phyloP scores from a whole-genome alignment of 1,140 invertebrate species.

The Cyclargus thomasi region DNA sequence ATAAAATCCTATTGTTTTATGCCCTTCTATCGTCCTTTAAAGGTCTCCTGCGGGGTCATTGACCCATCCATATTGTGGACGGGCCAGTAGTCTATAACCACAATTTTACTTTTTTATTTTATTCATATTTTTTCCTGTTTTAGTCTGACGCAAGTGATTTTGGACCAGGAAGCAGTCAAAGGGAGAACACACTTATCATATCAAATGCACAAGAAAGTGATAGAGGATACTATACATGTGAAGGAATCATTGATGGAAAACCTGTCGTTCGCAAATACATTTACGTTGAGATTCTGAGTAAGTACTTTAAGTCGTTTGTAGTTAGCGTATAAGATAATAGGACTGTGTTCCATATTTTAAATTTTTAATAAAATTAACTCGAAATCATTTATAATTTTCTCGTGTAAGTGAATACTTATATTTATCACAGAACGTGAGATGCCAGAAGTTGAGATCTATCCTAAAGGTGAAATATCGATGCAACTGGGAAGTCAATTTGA shows the following conservation, averaged over 20 bases:
- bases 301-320: conserved; percentile 54
- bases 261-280: conserved; percentile 80
- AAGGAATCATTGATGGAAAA: conserved; percentile 76
- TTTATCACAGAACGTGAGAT: conserved; percentile 83
- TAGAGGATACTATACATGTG: conserved; percentile 87
- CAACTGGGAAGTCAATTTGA: conserved; percentile 80
- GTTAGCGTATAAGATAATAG: too few species aligned
- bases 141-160: conserved; percentile 47
- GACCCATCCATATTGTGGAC: too few species aligned
- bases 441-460: conserved; percentile 87
- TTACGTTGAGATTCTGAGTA: conserved; percentile 90
- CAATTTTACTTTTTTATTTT: too few species aligned
- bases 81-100: too few species aligned
- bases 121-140: too few species aligned
- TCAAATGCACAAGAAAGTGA: conserved; percentile 82
- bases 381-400: too few species aligned
- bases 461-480: conserved; percentile 78
- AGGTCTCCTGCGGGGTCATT: too few species aligned
- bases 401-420: neutral
- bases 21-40: too few species aligned
- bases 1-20: too few species aligned
- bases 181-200: conserved; percentile 83
- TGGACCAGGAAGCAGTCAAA: conserved; percentile 77
- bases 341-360: too few species aligned
- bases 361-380: too few species aligned